Conservation (phyloP, 2,113 vertebrate species). For the Cebus imitator region DNA sequence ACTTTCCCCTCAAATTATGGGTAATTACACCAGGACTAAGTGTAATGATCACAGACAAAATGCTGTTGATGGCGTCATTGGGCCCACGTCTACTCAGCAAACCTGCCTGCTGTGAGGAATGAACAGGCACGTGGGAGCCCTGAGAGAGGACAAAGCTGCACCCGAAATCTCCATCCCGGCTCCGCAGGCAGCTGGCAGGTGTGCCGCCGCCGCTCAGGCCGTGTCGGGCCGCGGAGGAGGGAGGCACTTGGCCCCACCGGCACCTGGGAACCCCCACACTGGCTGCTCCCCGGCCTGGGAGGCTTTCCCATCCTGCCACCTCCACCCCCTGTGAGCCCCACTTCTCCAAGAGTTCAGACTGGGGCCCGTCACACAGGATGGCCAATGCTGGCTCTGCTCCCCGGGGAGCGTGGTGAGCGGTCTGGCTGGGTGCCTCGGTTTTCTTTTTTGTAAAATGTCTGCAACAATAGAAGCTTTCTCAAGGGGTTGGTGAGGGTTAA, state of each 20-base stretch:
- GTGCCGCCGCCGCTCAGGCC: fast-evolving
- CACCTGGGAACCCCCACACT: too few relatives aligned
- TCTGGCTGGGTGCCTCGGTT: background rate
- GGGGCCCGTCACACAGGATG: too few relatives aligned
- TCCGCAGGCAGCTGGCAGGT: background rate
- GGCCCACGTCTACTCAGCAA: background rate
- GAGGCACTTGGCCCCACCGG: background rate
- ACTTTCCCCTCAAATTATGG: background rate
- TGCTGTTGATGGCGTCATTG: background rate
- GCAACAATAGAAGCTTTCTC: background rate
- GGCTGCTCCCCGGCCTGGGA: too few relatives aligned
- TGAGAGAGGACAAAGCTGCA: too few relatives aligned
- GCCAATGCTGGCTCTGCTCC: background rate
- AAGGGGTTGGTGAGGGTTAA: background rate
- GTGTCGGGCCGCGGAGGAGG: too few relatives aligned
- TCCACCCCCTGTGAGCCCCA: background rate
- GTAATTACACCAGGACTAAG: background rate
- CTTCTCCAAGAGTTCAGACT: background rate
- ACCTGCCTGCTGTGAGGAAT: background rate
- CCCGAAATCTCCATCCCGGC: background rate
- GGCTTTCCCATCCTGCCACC: fast-evolving
- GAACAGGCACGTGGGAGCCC: background rate
- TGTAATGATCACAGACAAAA: background rate
- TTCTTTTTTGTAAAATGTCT: background rate
- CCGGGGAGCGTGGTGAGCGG: fast-evolving